Evolutionary conservation across 2,797 vertebrate species (phyloP), one percentile per base, ranked within the genome.

Genomic region (Semaprochilodus insignis): DNA sequence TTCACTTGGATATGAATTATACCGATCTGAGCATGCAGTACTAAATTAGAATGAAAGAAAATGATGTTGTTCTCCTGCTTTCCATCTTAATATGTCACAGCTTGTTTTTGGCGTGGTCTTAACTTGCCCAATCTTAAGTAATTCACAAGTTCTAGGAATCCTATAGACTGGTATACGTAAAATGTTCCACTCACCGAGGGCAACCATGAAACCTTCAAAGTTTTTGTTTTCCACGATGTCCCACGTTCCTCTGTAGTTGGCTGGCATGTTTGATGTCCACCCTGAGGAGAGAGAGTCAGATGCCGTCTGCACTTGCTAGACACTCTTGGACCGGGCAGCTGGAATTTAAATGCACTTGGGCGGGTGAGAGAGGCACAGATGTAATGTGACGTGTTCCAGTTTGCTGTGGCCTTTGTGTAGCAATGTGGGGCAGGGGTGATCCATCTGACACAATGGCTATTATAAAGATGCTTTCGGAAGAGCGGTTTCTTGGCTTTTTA

Each of bases 181-280:
- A 79, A 60, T 21, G 21, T 19, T 52, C 48, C 85, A 91, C 88
- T 83, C 84, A 88, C 78, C 96, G 77, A 97, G 91, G 59, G 95
- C 93, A 74, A 93, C 60, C 97, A 97, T 95, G 71, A 96, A 97
- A 71, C 90, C 92, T 78, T 97, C 95, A 67, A 95, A 93, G 90
- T 97, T 97, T 74, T 95, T 94, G 87, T 91, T 97, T 84, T 94
- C 95, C 89, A 92, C 78, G 2, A 98, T 90, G 87, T 95, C 95
- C 97, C 96, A 97, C 0, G 96, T 96, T 36, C 97, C 96, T 4
- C 74, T 96, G 91, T 94, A 95, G 91, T 97, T 90, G 14, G 84
- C 90, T 70, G 95, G 89, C 97, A 97, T 97, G 77, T 57, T 89
- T 81, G 82, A 83, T 31, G 83, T 67, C n/a, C 52, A 69, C 27